Percentiles rank a stretch among this genome's conserved stretches.
Evolutionary conservation across 1,140 invertebrate species (phyloP).

Genomic region (Coptotermes formosanus): DNA sequence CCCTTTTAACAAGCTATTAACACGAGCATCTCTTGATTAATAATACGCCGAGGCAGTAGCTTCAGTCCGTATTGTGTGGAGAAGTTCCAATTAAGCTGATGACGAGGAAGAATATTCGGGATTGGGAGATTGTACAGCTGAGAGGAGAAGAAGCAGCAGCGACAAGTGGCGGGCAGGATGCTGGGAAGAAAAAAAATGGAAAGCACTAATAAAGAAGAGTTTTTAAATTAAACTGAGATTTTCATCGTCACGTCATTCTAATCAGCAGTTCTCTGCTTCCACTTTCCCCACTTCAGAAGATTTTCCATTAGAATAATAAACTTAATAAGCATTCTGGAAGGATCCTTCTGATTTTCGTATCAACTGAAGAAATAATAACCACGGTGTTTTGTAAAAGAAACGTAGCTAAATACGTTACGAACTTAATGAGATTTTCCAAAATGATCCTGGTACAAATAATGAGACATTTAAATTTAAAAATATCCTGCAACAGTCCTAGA

Average conservation of each 20-base stretch:
- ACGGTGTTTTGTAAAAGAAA: no score
- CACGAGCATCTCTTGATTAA: conserved; percentile 12
- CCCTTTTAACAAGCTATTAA: conserved; percentile 11
- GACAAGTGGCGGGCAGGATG: neutral
- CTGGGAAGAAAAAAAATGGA: no score
- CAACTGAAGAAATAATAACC: neutral
- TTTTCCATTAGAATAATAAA: neutral
- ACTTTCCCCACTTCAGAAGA: neutral
- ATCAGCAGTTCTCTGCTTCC: neutral
- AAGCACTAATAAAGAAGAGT: neutral
- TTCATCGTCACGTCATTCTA: neutral
- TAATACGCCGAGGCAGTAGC: neutral
- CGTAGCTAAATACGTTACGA: no score
- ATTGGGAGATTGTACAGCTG: neutral
- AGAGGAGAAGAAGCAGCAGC: neutral
- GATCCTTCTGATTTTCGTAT: neutral
- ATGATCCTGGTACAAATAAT: no score
- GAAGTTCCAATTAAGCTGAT: conserved; percentile 16
- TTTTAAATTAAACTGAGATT: neutral
- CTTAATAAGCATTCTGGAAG: neutral
- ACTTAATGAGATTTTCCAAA: no score
- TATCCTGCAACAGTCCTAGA: no score
- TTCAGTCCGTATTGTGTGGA: neutral
- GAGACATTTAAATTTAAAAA: no score
- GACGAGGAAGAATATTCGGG: neutral